Evolutionary conservation across 1,140 invertebrate species (phyloP).

Genomic region (Cherax destructor): DNA sequence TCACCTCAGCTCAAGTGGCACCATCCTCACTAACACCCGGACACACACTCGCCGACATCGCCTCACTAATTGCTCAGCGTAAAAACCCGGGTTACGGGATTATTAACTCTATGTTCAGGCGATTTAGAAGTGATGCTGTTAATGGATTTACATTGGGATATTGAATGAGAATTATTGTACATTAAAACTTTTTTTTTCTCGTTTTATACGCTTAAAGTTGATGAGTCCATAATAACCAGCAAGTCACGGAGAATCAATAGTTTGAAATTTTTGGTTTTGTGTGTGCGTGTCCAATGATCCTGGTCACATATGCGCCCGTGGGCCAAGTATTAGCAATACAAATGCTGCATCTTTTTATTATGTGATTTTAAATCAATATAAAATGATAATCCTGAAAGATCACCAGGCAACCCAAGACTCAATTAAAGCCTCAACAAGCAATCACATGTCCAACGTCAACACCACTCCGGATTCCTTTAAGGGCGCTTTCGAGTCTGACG

Average conservation of each 20-base stretch:
- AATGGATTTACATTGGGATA: constrained; percentile 9
- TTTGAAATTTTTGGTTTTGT: not conserved
- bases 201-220: constrained; percentile 6
- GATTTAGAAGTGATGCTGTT: constrained; percentile 4
- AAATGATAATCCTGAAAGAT: not conserved
- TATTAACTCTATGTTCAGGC: constrained; percentile 2
- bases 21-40: not conserved
- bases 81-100: not conserved
- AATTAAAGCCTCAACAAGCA: constrained; percentile 5
- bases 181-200: not conserved
- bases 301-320: too few relatives aligned
- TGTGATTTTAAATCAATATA: too few relatives aligned
- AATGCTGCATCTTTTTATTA: too few relatives aligned
- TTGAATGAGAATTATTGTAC: constrained; percentile 2
- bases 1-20: not conserved
- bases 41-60: not conserved
- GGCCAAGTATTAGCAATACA: too few relatives aligned
- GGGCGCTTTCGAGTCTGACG: not conserved
- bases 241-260: not conserved
- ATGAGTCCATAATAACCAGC: not conserved
- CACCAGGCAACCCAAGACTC: not conserved
- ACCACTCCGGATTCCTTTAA: not conserved
- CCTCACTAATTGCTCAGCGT: not conserved
- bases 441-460: not conserved
- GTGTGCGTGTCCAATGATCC: not conserved